Evolutionary conservation across 1,140 invertebrate species (phyloP).

Genomic region (Bombus fervidus): DNA sequence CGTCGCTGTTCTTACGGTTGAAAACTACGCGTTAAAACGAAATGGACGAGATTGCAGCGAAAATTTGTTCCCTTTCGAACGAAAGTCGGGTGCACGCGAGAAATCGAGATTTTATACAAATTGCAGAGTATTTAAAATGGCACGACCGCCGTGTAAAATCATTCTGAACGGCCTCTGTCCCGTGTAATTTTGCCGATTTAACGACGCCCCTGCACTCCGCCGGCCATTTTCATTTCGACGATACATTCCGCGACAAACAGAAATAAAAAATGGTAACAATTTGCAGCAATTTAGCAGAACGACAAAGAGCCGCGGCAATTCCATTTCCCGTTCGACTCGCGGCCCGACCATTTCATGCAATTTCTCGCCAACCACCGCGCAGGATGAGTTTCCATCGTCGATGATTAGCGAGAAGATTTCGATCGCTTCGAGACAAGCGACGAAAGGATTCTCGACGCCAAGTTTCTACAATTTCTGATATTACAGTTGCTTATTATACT

Average conservation of each 20-base stretch:
- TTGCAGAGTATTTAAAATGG: constrained; percentile 18
- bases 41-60: background rate
- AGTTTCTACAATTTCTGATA: background rate
- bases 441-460: background rate
- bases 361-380: background rate
- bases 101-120: constrained; percentile 26
- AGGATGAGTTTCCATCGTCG: background rate
- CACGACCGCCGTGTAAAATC: constrained; percentile 1
- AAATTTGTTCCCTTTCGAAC: background rate
- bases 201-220: constrained; percentile 13
- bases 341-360: background rate
- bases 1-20: too few species aligned
- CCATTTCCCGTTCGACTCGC: constrained; percentile 10
- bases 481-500: background rate
- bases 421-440: background rate
- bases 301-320: constrained; percentile 32
- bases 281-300: constrained; percentile 6
- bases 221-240: constrained; percentile 24
- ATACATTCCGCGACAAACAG: constrained; percentile 23
- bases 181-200: constrained; percentile 43
- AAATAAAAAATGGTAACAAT: constrained; percentile 38
- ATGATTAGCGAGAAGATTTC: background rate
- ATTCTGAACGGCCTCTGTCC: background rate
- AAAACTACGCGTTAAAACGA: background rate
- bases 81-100: background rate